phyloP scores from a whole-genome alignment of 2,797 vertebrate genomes.

The Dromococcyx pavoninus region DNA sequence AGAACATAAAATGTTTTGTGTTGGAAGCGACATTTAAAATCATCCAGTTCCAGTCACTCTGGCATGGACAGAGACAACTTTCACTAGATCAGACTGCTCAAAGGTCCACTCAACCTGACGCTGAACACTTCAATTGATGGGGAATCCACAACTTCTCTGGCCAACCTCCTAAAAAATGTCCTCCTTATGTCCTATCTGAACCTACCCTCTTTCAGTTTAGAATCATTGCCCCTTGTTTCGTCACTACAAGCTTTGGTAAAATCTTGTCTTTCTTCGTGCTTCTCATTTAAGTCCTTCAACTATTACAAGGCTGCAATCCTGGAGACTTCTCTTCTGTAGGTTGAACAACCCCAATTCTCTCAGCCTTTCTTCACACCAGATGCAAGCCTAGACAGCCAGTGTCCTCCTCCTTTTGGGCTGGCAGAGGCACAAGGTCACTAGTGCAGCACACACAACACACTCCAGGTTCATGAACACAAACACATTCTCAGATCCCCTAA shows the following conservation, averaged over 20 bases:
- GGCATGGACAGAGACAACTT: no score
- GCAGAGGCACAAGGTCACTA: not conserved
- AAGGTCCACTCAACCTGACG: no score
- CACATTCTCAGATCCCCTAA: not conserved
- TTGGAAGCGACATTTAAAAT: not conserved
- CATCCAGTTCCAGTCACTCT: not conserved
- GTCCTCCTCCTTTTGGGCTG: not conserved
- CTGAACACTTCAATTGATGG: no score
- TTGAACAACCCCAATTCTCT: not conserved
- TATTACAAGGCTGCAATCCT: not conserved
- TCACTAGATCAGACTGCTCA: no score
- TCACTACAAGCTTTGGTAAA: not conserved
- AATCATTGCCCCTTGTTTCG: not conserved
- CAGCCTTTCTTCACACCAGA: not conserved
- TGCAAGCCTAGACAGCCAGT: not conserved
- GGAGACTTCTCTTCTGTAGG: not conserved
- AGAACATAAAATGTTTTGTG: not conserved
- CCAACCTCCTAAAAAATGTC: not conserved
- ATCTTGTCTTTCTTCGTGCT: not conserved
- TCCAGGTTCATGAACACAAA: not conserved
- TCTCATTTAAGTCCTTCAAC: not conserved
- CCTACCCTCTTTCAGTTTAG: not conserved
- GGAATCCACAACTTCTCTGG: no score
- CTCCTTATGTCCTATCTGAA: no score
- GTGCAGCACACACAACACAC: no score